Evolutionary conservation across 2,113 vertebrate species (phyloP).

Genomic region (Rhabdornis inornatus): DNA sequence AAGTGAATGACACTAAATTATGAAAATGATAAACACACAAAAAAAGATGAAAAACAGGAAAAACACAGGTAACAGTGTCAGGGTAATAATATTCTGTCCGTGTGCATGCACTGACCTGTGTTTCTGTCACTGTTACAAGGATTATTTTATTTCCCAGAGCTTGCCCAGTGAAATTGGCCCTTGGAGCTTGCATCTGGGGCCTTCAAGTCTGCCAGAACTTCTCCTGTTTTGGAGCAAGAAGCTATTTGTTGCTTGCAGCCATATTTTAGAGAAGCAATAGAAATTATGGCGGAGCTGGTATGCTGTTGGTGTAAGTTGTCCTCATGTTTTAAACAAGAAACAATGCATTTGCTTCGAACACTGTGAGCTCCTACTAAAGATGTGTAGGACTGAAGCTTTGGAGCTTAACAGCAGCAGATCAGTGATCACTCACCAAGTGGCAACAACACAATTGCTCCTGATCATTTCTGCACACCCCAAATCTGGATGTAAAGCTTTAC

Average conservation of each 20-base stretch:
- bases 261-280: neutral
- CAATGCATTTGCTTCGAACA: neutral
- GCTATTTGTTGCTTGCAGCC: neutral
- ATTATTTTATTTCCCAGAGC: neutral
- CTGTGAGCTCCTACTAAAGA: neutral
- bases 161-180: neutral
- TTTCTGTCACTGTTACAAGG: neutral
- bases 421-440: neutral
- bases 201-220: neutral
- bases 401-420: neutral
- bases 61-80: neutral
- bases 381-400: neutral
- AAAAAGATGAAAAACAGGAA: neutral
- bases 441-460: neutral
- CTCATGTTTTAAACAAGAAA: neutral
- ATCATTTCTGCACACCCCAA: neutral
- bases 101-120: neutral
- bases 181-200: neutral
- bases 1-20: neutral
- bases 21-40: neutral
- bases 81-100: neutral
- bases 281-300: neutral
- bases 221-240: neutral
- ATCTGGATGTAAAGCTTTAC: neutral
- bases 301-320: neutral